phyloP scores from a whole-genome alignment of 2,113 vertebrate species.

The Cyanoramphus novaezelandiae region DNA sequence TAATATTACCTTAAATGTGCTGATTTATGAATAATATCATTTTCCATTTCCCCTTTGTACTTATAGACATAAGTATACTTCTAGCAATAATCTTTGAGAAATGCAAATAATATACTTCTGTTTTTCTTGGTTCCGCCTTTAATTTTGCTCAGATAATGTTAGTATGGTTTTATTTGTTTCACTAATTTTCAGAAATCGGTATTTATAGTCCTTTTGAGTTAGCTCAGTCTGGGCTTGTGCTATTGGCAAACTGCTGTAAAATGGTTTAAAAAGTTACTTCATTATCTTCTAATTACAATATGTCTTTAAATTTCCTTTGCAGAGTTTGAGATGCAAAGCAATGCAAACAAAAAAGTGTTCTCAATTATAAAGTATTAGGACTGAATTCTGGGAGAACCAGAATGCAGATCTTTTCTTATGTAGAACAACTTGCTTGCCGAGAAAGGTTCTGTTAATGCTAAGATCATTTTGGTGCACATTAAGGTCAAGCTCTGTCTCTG shows the following conservation, averaged over 20 bases:
- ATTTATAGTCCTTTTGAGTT: neutral
- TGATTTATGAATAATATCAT: neutral
- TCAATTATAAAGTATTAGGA: neutral
- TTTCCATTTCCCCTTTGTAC: neutral
- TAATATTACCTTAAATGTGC: neutral
- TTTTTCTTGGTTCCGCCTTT: neutral
- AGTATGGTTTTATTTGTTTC: neutral
- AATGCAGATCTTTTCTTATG: neutral
- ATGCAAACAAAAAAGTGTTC: no score
- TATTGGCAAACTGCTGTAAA: neutral
- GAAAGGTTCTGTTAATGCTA: neutral
- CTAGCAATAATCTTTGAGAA: neutral
- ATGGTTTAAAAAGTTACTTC: neutral
- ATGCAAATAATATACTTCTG: neutral
- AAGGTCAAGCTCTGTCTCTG: constrained; percentile 1
- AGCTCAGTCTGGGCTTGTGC: neutral
- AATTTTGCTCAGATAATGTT: neutral
- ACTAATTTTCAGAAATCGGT: neutral
- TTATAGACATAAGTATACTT: neutral
- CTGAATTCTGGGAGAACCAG: neutral
- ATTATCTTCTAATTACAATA: neutral
- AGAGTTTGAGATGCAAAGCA: no score
- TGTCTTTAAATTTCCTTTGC: neutral
- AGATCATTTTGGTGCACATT: neutral
- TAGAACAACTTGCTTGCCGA: neutral